Base-by-base conservation (phyloP, 2,888 invertebrate genomes). In the Caenorhabditis sinica region DNA sequence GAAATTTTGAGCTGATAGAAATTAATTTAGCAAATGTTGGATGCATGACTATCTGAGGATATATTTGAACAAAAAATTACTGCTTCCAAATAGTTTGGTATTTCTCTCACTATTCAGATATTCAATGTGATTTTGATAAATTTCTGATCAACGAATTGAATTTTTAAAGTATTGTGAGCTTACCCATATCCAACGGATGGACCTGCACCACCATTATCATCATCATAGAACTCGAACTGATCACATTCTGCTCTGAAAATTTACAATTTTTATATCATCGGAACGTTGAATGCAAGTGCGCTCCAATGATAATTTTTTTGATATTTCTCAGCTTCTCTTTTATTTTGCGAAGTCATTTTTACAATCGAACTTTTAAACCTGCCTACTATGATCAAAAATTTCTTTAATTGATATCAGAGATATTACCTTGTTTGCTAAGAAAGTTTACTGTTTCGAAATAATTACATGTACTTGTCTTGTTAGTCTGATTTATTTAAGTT, bases 191-290 rank as follows among this genome's bases (percentile, higher is more conserved):
- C 61, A 15, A 25, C 9, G 0, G 63, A 49, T n/a, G 49, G 36
- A 23, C 63, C 63, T 15, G 5, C 60, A 33, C 13, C 13, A 40
- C 23, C 23, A 23, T 53, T 71, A 30, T 66, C n/a, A 58, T 79
- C 79, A n/a, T 65, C 61, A 4, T n/a, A 58, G 33, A 58, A 80
- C 25, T 68, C 80, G 40, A 84, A 73, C 20, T 80, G 68, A 40
- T 84, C 84, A 58, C 84, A 84, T 53, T 56, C 53, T 9, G 43
- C 5, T 53, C 76, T 77, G 36, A 23, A 61, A 58, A 40, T 11
- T 56, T 28, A 6, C 33, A 8, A 28, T 28, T 28, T 56, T 56
- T 17, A 4, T 2, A 23, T n/a, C n/a, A n/a, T n/a, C n/a, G n/a
- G n/a, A n/a, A n/a, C n/a, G n/a, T n/a, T n/a, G n/a, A n/a, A n/a